Percentiles rank a stretch among this genome's conserved stretches.
Evolutionary conservation across 2,113 vertebrate genomes (phyloP).

Genomic region (Corythoichthys intestinalis): DNA sequence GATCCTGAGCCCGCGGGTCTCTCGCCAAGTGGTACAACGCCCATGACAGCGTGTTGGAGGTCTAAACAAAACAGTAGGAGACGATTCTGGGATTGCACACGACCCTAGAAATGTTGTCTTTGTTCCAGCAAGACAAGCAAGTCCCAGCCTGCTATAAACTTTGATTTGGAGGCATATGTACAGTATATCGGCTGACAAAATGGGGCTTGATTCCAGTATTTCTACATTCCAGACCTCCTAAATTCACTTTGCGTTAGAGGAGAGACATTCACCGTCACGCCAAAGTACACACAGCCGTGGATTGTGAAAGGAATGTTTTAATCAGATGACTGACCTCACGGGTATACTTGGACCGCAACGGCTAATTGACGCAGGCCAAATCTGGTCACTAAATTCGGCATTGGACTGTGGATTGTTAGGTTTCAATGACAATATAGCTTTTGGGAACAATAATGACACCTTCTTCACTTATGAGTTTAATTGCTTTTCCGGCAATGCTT

Average conservation of each 20-base stretch:
- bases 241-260: neutral
- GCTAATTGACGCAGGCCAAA: too few species aligned
- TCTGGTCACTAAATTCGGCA: too few species aligned
- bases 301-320: neutral
- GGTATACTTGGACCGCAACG: too few species aligned
- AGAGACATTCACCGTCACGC: neutral
- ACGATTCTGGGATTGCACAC: neutral
- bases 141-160: slow-evolving; percentile 1
- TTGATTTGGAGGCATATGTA: neutral
- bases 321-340: neutral
- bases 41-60: slow-evolving; percentile 78
- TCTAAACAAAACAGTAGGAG: slow-evolving; percentile 46
- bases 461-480: too few species aligned
- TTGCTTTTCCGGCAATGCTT: too few species aligned
- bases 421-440: neutral
- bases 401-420: neutral
- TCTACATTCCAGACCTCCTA: neutral
- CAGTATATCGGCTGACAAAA: neutral
- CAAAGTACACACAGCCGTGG: neutral
- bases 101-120: neutral
- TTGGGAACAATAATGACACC: neutral
- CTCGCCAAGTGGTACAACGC: slow-evolving; percentile 68
- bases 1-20: slow-evolving; percentile 54
- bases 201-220: neutral
- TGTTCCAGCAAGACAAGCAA: slow-evolving; percentile 12